Percentiles rank a stretch among this genome's conserved stretches.
These are phyloP conservation scores for Ypsolopha scabrella DNA, from an alignment of 2,888 invertebrate genomes.

Conservation along the genomic window DNA sequence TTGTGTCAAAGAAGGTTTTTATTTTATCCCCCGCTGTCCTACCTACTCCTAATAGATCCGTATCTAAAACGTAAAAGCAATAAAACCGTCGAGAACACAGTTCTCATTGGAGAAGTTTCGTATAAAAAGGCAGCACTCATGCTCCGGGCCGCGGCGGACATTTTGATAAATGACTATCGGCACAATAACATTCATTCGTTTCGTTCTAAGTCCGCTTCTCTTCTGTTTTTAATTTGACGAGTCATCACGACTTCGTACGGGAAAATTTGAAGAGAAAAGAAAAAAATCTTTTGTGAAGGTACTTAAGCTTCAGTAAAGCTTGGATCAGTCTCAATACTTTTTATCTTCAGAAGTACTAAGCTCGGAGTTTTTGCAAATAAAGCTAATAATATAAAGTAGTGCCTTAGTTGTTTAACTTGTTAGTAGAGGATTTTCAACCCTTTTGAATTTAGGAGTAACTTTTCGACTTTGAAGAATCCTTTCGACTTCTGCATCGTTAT, in stretches of 20 bases:
- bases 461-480: no score
- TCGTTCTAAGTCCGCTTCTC: conserved; percentile 27
- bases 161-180: conserved; percentile 60
- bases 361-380: no score
- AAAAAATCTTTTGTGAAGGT: not conserved
- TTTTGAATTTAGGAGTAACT: no score
- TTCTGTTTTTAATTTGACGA: conserved; percentile 45
- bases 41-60: conserved; percentile 29
- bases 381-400: no score
- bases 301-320: no score
- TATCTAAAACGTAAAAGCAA: conserved; percentile 37
- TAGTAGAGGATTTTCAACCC: no score
- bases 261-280: not conserved
- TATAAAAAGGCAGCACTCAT: conserved; percentile 15
- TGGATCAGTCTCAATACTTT: no score
- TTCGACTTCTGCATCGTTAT: no score
- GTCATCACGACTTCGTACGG: conserved; percentile 25
- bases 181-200: conserved; percentile 54
- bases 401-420: no score
- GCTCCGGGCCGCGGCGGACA: conserved; percentile 26
- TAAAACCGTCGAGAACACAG: conserved; percentile 22
- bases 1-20: conserved; percentile 34
- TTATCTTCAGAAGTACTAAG: no score
- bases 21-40: conserved; percentile 24
- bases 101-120: conserved; percentile 35